These are phyloP conservation scores for Hipparchia semele DNA, from an alignment of 2,888 invertebrate species.

Conservation along the genomic window DNA sequence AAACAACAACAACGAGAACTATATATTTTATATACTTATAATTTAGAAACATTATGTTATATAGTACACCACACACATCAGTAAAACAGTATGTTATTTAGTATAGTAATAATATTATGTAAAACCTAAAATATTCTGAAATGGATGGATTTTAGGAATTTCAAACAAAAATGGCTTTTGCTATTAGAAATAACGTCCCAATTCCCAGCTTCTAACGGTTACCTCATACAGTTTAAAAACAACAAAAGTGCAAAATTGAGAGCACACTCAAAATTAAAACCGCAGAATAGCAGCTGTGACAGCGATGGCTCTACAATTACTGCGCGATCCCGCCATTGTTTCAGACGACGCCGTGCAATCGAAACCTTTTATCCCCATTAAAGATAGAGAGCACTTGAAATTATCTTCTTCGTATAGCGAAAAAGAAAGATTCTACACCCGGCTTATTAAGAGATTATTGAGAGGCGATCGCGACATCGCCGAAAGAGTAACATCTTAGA, in stretches of 20 bases:
- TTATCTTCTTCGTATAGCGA: neutral
- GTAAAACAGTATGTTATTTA: no score
- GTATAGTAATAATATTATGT: no score
- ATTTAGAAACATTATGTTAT: no score
- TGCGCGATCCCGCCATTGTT: neutral
- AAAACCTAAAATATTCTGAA: no score
- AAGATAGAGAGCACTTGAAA: slow-evolving; percentile 2
- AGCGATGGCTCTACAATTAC: slow-evolving; percentile 15
- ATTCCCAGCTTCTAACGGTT: neutral
- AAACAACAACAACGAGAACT: no score
- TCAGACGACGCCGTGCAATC: slow-evolving; percentile 5
- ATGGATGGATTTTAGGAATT: no score
- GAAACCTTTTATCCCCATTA: slow-evolving; percentile 13
- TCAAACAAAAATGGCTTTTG: neutral
- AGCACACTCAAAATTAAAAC: slow-evolving; percentile 6
- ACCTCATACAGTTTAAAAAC: neutral
- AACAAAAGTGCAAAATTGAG: neutral
- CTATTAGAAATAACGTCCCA: neutral
- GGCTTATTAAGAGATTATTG: no score
- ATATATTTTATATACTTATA: no score
- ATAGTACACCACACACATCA: no score
- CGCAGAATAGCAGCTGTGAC: slow-evolving; percentile 11
- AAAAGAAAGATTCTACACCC: neutral
- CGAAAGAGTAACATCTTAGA: no score
- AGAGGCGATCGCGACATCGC: no score